Conservation (phyloP, 2,113 vertebrate genomes). For the Gymnorhina tibicen region DNA sequence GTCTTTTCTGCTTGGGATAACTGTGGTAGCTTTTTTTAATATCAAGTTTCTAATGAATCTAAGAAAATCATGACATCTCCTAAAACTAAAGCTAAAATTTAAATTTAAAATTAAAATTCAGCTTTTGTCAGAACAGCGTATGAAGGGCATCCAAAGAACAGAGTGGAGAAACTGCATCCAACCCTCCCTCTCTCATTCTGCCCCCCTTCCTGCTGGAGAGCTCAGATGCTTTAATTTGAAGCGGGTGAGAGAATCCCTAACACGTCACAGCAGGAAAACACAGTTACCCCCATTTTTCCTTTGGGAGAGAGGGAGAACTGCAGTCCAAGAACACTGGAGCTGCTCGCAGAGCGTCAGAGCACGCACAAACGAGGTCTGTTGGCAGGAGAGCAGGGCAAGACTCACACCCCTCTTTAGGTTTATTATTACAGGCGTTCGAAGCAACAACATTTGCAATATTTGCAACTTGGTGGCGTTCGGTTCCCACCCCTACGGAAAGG, state of each 20-base stretch:
- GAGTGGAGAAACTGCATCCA: fast-evolving
- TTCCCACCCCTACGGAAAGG: fast-evolving
- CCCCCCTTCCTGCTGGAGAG: not conserved
- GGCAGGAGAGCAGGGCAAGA: not conserved
- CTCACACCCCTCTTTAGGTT: fast-evolving
- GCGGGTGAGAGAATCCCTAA: not conserved
- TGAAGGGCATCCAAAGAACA: not conserved
- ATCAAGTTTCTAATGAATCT: not conserved
- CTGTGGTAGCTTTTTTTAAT: no score
- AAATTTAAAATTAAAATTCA: not conserved
- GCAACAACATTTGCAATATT: fast-evolving
- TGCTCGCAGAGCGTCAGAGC: not conserved
- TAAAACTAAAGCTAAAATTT: not conserved
- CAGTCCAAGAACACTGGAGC: fast-evolving
- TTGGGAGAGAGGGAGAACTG: not conserved
- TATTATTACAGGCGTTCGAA: fast-evolving
- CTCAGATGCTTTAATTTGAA: not conserved
- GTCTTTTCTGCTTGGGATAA: not conserved
- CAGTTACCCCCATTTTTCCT: not conserved
- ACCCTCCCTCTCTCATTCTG: not conserved
- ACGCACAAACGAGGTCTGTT: fast-evolving
- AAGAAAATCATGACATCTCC: not conserved
- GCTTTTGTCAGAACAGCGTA: fast-evolving
- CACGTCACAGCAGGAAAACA: not conserved
- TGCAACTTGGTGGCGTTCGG: not conserved